Evolutionary conservation across 2,797 vertebrate species (phyloP), one percentile per base, ranked within the genome.

Genomic region (Euphonia xanthogaster): DNA sequence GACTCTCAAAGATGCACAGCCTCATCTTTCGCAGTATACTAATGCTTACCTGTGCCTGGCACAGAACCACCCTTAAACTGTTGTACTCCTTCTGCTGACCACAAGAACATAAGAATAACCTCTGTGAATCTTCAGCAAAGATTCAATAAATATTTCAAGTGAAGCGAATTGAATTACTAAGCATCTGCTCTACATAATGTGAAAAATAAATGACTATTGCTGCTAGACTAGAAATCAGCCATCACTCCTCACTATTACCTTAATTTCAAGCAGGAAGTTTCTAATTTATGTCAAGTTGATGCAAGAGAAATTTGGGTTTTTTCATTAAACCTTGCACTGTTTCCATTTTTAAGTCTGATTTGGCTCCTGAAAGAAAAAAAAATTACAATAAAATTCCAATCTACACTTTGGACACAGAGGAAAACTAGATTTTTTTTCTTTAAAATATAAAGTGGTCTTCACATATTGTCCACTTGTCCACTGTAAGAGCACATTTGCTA

Each of bases 1-100:
- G 10, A 18, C 5, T 40, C 72, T 20, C 8, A 1, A 72, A 47
- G 3, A 2, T 18, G 15, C 17, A 30, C 1, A 5, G 1, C 23
- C 42, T 79, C 3, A 1, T 45, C 45, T 83, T 86, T 40, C 7
- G 0, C 45, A 71, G 14, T 5, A 4, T 27, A 14, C 7, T 58
- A 12, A n/a, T 39, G 51, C 31, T 40, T 14, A 22, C 23, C 66
- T 78, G 14, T 75, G 73, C 62, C 45, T 68, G 62, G 50, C 40
- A 61, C 51, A 47, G 61, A 81, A 25, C 37, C 10, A 1, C 31
- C 17, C 7, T 62, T 48, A 57, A 74, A 57, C n/a, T 76, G 9
- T 19, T 81, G 8, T 7, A 28, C 8, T 79, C 9, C 48, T 40
- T 28, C 40, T 70, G 40, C 62, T 80, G 62, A 54, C 22, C 40